Evolutionary conservation across 1,140 invertebrate species (phyloP), one percentile per base, ranked within the genome.

Genomic region (Neuroterus valhalla): DNA sequence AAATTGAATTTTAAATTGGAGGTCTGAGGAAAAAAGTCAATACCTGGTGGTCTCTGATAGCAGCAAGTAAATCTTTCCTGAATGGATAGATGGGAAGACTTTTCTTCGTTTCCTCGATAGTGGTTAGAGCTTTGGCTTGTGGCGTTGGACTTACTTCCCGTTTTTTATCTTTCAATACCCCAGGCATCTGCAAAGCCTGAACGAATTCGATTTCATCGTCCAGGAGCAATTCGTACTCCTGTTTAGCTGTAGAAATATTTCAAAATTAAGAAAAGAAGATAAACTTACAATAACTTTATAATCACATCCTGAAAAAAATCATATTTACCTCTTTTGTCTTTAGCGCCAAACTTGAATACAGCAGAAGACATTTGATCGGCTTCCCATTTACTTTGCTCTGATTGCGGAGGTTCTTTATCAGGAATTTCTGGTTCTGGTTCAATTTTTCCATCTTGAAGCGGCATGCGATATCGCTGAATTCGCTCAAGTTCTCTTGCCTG

Each of bases 131-230:
- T 94, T 89, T 97, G 94, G 91, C 90, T 84, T 95, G 93, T 2
- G 94, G 92, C 17, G 94, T 82, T 84, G 94, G 89, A 46, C 93
- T 89, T 67, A 92, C 88, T 80, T 93, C 91, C 86, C 91, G 91
- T 74, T 79, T 77, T 26, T 91, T 91, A 69, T 94, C 86, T 80
- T 93, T 90, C 43, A 93, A 93, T 42, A 76, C 78, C n/a, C 97
- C 98, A 66, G 97, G 95, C 87, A 99, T 93, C 85, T 95, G 95
- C 0, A 99, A 87, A 0, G 97, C 95, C 91, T 99, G 96, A 67
- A 99, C 96, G 91, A 99, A 99, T 83, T 99, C 97, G 84, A 99
- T 98, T 89, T 98, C 96, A 89, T 98, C 98, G 86, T 99, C 98
- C 71, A 99, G 88, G 10, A 99, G 89, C 43, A 98, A 91, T 80